Evolutionary conservation across 2,797 vertebrate species (phyloP).

Genomic region (Clarias platycephalus): DNA sequence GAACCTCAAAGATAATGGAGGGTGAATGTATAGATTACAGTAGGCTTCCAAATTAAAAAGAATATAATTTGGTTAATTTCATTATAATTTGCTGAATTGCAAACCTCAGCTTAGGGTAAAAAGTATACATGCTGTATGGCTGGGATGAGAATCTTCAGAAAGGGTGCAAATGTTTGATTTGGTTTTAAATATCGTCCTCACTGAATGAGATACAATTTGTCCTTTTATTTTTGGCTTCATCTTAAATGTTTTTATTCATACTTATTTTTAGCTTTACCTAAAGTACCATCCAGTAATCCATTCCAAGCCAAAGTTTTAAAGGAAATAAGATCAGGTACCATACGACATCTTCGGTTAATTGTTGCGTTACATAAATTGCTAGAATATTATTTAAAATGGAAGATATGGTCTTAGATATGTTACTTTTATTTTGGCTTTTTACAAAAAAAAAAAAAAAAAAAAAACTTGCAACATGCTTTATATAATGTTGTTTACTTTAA

Average conservation of each 20-base stretch:
- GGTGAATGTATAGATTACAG: conserved; percentile 76
- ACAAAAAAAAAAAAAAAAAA: neutral
- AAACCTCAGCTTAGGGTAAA: conserved; percentile 62
- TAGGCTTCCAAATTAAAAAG: conserved; percentile 65
- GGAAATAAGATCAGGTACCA: neutral
- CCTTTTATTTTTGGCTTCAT: neutral
- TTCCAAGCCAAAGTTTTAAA: neutral
- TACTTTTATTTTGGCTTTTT: neutral
- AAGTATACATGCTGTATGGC: neutral
- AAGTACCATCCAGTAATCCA: no score
- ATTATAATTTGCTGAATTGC: conserved; percentile 57
- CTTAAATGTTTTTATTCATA: neutral
- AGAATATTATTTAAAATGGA: neutral
- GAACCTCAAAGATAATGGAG: conserved; percentile 71
- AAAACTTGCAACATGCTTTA: neutral
- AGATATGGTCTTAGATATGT: neutral
- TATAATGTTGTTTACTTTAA: neutral
- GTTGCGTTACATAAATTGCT: neutral
- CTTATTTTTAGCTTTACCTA: neutral
- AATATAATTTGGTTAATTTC: conserved; percentile 80
- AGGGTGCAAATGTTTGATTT: neutral
- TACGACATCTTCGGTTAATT: neutral
- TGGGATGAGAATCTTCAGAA: neutral
- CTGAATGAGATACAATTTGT: neutral
- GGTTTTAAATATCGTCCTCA: conserved; percentile 12